Conservation (phyloP, 2,113 vertebrate species). For the Neolamprologus cancellatus region DNA sequence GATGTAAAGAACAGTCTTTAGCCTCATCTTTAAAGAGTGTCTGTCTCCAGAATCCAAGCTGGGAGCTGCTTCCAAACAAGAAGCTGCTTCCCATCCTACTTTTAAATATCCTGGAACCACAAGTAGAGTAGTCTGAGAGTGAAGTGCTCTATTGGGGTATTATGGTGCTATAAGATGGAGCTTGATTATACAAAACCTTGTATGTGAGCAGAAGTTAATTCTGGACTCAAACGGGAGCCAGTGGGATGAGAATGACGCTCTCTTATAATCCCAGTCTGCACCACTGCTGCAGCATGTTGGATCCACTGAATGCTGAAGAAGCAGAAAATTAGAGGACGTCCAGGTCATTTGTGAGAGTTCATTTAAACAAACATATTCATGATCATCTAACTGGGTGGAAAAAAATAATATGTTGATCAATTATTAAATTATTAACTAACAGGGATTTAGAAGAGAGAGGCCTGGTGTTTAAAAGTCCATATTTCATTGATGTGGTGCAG, state of each 20-base stretch:
- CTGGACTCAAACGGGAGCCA: neutral
- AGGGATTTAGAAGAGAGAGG: neutral
- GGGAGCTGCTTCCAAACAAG: neutral
- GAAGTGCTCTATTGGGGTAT: neutral
- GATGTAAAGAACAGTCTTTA: neutral
- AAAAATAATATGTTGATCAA: neutral
- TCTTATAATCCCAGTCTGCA: neutral
- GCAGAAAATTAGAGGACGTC: neutral
- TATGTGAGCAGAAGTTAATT: neutral
- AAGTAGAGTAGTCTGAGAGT: neutral
- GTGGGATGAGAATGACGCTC: neutral
- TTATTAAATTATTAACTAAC: neutral
- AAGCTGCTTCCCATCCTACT: fast-evolving
- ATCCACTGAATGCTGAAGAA: neutral
- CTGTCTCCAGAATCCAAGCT: neutral
- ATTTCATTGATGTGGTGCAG: neutral
- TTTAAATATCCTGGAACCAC: neutral
- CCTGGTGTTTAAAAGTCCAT: neutral
- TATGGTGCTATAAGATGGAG: neutral
- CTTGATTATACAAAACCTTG: neutral
- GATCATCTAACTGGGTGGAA: neutral
- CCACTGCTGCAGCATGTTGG: neutral
- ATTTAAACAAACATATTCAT: neutral
- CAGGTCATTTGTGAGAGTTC: neutral
- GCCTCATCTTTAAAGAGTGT: neutral